Percentiles rank a stretch among this genome's conserved stretches.
Evolutionary conservation across 2,113 vertebrate genomes (phyloP).

Genomic region (Carettochelys insculpta): DNA sequence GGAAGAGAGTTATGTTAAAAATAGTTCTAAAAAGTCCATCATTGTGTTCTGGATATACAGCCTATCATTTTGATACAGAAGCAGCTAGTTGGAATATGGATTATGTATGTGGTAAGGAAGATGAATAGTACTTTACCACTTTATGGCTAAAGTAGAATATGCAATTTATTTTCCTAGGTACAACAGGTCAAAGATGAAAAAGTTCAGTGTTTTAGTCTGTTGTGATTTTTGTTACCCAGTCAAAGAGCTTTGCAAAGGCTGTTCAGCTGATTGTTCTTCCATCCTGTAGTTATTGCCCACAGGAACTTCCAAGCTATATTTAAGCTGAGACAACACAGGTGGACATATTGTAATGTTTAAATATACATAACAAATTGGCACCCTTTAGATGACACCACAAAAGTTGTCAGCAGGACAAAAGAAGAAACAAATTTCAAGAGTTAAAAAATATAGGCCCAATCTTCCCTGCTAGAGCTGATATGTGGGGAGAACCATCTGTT

Average conservation of each 20-base stretch:
- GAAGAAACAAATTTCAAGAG: neutral
- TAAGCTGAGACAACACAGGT: neutral
- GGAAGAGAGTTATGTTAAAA: neutral
- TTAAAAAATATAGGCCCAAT: neutral
- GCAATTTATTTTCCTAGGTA: neutral
- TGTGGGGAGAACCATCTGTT: neutral
- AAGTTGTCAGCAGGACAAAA: neutral
- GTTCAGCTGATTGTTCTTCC: neutral
- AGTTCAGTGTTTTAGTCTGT: neutral
- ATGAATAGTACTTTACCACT: neutral
- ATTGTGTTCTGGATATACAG: neutral
- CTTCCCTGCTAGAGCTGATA: neutral
- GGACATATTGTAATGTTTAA: neutral
- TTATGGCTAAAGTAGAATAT: neutral
- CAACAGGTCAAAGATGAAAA: neutral
- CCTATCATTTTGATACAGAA: neutral
- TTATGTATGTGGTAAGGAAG: rapidly evolving
- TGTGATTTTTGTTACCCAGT: neutral
- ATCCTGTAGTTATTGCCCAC: neutral
- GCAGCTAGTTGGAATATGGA: neutral
- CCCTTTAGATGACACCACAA: neutral
- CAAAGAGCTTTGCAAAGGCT: neutral
- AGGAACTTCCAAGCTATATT: neutral
- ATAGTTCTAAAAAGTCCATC: neutral
- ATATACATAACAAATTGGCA: neutral